These are phyloP conservation scores for Drosophila demipolita DNA, from an alignment of 2,888 invertebrate genomes.

Conservation along the genomic window DNA sequence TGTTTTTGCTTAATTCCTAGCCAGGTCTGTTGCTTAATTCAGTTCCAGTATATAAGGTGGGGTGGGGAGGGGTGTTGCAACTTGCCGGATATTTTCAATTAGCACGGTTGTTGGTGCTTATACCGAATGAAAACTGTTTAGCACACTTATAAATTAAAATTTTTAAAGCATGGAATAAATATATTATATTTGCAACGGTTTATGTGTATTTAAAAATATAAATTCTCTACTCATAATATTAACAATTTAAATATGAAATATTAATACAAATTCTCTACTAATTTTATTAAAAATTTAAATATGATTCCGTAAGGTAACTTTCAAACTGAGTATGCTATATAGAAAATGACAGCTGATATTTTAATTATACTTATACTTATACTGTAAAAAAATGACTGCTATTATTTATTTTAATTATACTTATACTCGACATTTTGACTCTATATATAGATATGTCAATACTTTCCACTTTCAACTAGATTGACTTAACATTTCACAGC, in stretches of 20 bases:
- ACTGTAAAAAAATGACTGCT: background rate
- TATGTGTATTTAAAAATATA: background rate
- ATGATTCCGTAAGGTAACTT: background rate
- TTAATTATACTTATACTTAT: background rate
- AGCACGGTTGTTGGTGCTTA: background rate
- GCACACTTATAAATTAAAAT: background rate
- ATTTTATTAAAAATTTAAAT: background rate
- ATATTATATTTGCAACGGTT: too few species aligned
- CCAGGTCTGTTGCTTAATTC: slow-evolving; percentile 37
- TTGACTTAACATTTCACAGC: background rate
- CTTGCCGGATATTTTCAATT: slow-evolving; percentile 9
- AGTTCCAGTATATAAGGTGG: slow-evolving; percentile 9
- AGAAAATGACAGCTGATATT: background rate
- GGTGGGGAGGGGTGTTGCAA: background rate
- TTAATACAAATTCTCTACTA: background rate
- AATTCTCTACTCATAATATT: background rate
- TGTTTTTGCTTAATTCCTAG: slow-evolving; percentile 39
- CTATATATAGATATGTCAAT: background rate
- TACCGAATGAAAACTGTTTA: background rate
- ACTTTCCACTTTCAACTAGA: background rate
- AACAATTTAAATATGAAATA: background rate
- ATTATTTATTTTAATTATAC: background rate
- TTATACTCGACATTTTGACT: background rate
- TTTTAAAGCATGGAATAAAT: too few species aligned
- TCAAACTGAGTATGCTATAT: background rate